Conservation (phyloP, 2,113 vertebrate genomes). For the Microcebus murinus region DNA sequence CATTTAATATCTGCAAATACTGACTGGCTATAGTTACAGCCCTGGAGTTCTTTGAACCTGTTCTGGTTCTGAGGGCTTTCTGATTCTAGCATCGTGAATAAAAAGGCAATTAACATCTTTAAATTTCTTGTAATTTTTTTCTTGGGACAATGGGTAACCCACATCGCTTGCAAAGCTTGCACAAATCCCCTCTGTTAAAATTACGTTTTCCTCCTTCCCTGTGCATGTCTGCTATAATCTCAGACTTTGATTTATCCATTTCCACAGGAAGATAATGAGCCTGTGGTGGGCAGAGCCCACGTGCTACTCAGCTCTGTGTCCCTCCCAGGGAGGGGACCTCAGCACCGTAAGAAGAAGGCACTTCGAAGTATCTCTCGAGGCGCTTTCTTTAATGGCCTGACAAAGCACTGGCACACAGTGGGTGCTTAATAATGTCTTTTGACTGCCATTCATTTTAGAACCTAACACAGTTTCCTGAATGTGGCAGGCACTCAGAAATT, state of each 20-base stretch:
- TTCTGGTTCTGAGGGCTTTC: neutral
- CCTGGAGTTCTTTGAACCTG: neutral
- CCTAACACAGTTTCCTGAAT: neutral
- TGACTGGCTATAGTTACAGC: neutral
- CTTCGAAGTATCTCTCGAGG: neutral
- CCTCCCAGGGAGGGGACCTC: neutral
- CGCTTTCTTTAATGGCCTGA: neutral
- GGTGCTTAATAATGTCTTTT: neutral
- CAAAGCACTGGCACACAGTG: neutral
- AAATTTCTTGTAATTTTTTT: neutral
- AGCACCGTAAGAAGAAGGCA: neutral
- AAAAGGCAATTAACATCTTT: neutral
- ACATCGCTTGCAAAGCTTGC: neutral
- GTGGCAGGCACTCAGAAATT: neutral
- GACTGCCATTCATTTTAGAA: neutral
- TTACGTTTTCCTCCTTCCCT: neutral
- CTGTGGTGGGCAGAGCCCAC: neutral
- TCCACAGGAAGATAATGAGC: neutral
- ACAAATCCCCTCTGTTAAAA: neutral
- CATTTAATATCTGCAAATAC: neutral
- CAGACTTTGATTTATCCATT: neutral
- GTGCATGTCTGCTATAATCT: neutral
- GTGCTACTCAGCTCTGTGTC: neutral
- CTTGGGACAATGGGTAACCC: neutral
- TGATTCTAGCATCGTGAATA: neutral